These are phyloP conservation scores for Sinelater perroti DNA, from an alignment of 2,888 invertebrate species.

Conservation along the genomic window DNA sequence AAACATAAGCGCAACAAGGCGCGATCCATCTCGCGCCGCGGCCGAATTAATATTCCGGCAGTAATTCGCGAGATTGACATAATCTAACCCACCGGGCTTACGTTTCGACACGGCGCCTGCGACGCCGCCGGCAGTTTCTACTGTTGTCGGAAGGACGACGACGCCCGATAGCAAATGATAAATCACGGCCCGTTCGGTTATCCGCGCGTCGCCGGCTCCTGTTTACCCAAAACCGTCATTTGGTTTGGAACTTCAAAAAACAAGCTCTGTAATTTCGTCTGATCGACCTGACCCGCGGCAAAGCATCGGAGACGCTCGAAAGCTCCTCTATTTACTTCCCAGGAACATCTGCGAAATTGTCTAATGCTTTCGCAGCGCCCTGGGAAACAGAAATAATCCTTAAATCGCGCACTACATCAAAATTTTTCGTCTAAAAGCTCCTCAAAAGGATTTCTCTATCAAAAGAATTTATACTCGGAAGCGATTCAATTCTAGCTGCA, in stretches of 20 bases:
- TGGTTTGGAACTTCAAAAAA: conserved; percentile 12
- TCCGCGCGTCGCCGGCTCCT: background rate
- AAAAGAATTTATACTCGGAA: no score
- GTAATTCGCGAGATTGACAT: conserved; percentile 38
- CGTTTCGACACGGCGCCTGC: conserved; percentile 25
- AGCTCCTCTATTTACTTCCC: no score
- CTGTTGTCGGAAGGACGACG: conserved; percentile 23
- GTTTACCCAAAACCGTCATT: conserved; percentile 16
- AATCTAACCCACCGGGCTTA: conserved; percentile 36
- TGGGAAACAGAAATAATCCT: no score
- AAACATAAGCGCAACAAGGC: conserved; percentile 34
- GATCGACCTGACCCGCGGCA: conserved; percentile 5
- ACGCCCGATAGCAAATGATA: conserved; percentile 18
- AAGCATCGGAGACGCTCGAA: no score
- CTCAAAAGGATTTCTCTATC: no score
- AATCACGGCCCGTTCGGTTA: conserved; percentile 8
- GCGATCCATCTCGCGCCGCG: conserved; percentile 31
- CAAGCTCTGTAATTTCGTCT: conserved; percentile 4
- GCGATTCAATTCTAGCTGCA: no score
- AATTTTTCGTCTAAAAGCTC: no score
- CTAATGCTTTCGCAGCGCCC: no score
- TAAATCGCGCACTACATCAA: no score
- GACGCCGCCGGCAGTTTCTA: conserved; percentile 23
- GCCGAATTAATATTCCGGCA: conserved; percentile 34
- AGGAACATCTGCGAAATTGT: no score